Percentiles rank a stretch among this genome's conserved stretches.
These are phyloP conservation scores for Drosophila sucinea DNA, from an alignment of 1,140 invertebrate genomes.

Conservation along the genomic window DNA sequence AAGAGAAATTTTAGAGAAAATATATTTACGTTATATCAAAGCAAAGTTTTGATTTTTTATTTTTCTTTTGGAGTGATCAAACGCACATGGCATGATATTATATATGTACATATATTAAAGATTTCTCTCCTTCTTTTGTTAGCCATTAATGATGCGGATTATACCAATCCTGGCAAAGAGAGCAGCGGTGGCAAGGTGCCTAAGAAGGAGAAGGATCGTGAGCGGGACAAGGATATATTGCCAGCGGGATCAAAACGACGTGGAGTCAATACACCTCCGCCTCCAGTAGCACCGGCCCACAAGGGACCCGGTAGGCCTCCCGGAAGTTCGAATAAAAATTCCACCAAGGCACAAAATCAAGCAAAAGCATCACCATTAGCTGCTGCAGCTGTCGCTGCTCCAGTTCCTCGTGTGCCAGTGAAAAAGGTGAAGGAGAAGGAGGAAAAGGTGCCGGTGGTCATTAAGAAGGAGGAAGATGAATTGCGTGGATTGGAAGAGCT, in stretches of 20 bases:
- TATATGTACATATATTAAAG: neutral
- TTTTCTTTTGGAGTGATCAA: constrained; percentile 60
- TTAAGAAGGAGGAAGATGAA: constrained; percentile 78
- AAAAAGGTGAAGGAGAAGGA: constrained; percentile 60
- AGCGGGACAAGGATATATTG: constrained; percentile 49
- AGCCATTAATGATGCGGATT: constrained; percentile 78
- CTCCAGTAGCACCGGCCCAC: neutral
- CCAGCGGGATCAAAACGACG: constrained; percentile 56
- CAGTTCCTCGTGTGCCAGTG: neutral
- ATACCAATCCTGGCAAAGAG: constrained; percentile 40
- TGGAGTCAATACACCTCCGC: constrained; percentile 43
- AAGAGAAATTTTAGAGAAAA: constrained; percentile 16
- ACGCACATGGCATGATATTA: constrained; percentile 37
- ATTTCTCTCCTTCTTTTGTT: constrained; percentile 25
- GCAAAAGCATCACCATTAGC: constrained; percentile 32
- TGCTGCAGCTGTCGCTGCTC: neutral
- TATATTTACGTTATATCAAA: constrained; percentile 3
- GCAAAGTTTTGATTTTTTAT: constrained; percentile 61
- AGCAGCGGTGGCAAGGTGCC: constrained; percentile 44
- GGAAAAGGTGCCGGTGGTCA: constrained; percentile 50
- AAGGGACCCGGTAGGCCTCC: constrained; percentile 40
- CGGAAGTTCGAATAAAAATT: constrained; percentile 39
- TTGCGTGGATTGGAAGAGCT: constrained; percentile 76
- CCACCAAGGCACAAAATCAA: constrained; percentile 19
- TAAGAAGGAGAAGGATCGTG: constrained; percentile 73